Percentiles rank a stretch among this genome's conserved stretches.
Evolutionary conservation across 2,888 invertebrate species (phyloP).

Genomic region (Amaurobius ferox): DNA sequence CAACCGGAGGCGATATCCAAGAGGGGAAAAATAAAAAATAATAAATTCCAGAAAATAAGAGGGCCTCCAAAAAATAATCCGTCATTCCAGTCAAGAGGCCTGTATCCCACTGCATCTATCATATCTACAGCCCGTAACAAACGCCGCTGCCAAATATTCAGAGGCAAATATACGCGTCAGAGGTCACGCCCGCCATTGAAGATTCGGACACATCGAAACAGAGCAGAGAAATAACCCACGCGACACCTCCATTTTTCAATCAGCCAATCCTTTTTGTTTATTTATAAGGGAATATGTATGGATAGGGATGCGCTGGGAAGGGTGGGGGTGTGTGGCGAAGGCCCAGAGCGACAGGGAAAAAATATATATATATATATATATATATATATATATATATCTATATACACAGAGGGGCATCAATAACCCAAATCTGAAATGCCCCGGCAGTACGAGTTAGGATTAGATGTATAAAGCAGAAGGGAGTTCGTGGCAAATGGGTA

Average conservation of each 20-base stretch:
- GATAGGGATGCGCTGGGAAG: background rate
- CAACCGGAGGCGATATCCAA: conserved; percentile 6
- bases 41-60: background rate
- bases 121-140: conserved; percentile 34
- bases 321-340: background rate
- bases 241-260: conserved; percentile 70
- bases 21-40: background rate
- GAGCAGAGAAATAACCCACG: conserved; percentile 45
- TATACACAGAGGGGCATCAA: background rate
- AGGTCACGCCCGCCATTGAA: conserved; percentile 49
- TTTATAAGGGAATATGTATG: conserved; percentile 30
- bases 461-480: too few species aligned
- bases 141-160: conserved; percentile 68
- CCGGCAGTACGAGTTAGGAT: too few species aligned
- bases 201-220: conserved; percentile 60
- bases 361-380: too few species aligned
- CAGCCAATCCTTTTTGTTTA: conserved; percentile 59
- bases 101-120: conserved; percentile 66
- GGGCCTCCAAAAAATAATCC: conserved; percentile 39
- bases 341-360: too few species aligned
- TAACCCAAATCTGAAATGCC: background rate
- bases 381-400: too few species aligned
- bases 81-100: conserved; percentile 62
- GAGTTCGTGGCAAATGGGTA: too few species aligned
- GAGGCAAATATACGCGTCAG: conserved; percentile 63